Evolutionary conservation across 2,888 invertebrate genomes (phyloP).

Genomic region (Zhuqinia jingwanae): DNA sequence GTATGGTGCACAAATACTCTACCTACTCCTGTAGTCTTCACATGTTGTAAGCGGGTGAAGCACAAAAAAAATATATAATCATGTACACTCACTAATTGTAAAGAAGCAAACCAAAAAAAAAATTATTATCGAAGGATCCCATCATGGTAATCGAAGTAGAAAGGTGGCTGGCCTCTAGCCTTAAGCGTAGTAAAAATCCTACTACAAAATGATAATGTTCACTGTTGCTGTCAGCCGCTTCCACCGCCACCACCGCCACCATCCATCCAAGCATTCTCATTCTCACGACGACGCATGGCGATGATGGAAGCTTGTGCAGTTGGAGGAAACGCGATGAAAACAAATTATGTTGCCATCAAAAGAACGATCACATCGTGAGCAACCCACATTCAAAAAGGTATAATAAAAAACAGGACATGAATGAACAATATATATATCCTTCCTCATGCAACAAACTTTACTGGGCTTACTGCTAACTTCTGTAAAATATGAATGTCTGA

Average conservation of each 20-base stretch:
- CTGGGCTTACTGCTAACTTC: background rate
- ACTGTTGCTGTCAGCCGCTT: slow-evolving; percentile 37
- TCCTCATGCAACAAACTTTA: slow-evolving; percentile 46
- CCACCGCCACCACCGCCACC: slow-evolving; percentile 19
- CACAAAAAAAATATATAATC: too few relatives aligned
- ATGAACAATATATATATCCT: slow-evolving; percentile 71
- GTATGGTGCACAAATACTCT: background rate
- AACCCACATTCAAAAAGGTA: slow-evolving; percentile 62
- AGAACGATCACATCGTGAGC: slow-evolving; percentile 62
- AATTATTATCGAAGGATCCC: slow-evolving; percentile 68
- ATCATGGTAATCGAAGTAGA: slow-evolving; percentile 72
- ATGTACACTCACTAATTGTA: slow-evolving; percentile 20
- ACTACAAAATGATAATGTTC: slow-evolving; percentile 55
- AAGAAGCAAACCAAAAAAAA: slow-evolving; percentile 38
- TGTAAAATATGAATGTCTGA: slow-evolving; percentile 37
- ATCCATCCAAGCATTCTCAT: slow-evolving; percentile 60
- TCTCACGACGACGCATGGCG: slow-evolving; percentile 61
- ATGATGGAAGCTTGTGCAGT: slow-evolving; percentile 31
- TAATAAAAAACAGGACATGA: slow-evolving; percentile 70
- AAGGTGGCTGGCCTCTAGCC: slow-evolving; percentile 73
- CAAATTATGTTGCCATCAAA: slow-evolving; percentile 46
- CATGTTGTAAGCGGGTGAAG: background rate
- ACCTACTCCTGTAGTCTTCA: too few relatives aligned
- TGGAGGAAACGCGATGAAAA: slow-evolving; percentile 67
- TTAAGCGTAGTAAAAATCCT: slow-evolving; percentile 63